phyloP scores from a whole-genome alignment of 2,797 vertebrate genomes.

The Lepus oiostolus region DNA sequence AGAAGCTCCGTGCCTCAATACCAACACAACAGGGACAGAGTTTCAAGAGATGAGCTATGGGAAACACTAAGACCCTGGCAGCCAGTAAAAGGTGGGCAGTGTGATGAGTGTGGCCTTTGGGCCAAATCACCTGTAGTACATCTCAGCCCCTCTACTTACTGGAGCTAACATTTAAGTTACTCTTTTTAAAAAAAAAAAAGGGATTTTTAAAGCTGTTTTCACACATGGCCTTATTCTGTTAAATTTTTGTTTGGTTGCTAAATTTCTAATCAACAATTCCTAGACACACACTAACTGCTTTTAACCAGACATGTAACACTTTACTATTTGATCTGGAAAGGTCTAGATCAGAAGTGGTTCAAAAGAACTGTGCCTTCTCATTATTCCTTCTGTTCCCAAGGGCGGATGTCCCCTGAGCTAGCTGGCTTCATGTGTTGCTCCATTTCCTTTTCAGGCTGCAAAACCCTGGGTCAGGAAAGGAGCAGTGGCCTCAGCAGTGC shows the following conservation, averaged over 20 bases:
- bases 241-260: constrained; percentile 29
- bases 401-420: not conserved
- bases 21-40: too few species aligned
- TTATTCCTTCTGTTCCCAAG: constrained; percentile 30
- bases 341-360: not conserved
- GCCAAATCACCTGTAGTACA: not conserved
- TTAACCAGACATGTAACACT: not conserved
- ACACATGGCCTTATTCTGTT: not conserved
- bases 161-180: not conserved
- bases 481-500: accelerated
- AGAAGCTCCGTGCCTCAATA: not conserved
- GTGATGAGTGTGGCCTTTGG: not conserved
- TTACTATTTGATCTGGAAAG: not conserved
- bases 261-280: not conserved
- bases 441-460: not conserved
- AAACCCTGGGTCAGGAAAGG: not conserved
- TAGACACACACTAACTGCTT: not conserved
- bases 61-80: not conserved
- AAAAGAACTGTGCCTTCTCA: not conserved
- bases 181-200: too few species aligned
- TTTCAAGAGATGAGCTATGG: not conserved
- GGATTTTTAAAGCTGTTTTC: not conserved
- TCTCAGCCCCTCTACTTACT: not conserved
- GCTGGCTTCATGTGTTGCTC: not conserved
- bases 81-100: not conserved